Evolutionary conservation across 37 sponge, comb jelly and placozoan species (phyloP).

Genomic region (Dysidea cf. avara): DNA sequence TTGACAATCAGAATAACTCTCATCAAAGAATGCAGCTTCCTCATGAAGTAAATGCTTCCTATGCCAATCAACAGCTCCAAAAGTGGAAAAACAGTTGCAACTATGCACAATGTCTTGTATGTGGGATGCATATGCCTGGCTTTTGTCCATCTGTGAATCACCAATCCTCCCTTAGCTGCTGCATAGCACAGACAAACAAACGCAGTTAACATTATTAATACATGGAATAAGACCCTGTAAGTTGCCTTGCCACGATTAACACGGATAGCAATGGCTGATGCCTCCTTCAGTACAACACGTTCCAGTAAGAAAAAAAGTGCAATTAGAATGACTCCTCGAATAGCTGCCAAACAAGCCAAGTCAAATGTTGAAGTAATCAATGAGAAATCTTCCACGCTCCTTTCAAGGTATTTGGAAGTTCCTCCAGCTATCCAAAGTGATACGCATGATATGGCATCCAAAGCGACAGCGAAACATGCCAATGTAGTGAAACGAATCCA

Average conservation of each 20-base stretch:
- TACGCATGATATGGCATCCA: slow-evolving; percentile 43
- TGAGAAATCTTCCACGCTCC: slow-evolving; percentile 67
- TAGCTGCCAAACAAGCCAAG: slow-evolving; percentile 67
- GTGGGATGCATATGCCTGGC: slow-evolving; percentile 39
- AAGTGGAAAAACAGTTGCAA: slow-evolving; percentile 32
- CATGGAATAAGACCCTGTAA: slow-evolving; percentile 1
- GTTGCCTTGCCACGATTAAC: too few relatives aligned
- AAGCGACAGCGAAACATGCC: slow-evolving; percentile 20
- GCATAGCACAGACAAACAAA: slow-evolving; percentile 33
- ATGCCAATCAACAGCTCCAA: slow-evolving; percentile 42
- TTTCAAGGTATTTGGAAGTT: slow-evolving; percentile 35
- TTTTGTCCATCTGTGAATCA: slow-evolving; percentile 14
- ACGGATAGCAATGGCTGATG: not conserved
- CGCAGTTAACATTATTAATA: slow-evolving; percentile 13
- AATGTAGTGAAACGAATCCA: slow-evolving; percentile 35
- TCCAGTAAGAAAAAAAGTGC: slow-evolving; percentile 53
- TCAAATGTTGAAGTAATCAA: slow-evolving; percentile 68
- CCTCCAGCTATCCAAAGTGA: slow-evolving; percentile 69
- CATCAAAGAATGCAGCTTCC: slow-evolving; percentile 23
- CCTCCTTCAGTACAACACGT: slow-evolving; percentile 22
- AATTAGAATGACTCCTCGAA: slow-evolving; percentile 40
- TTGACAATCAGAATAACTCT: slow-evolving; percentile 33
- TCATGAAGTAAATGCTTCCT: slow-evolving; percentile 21
- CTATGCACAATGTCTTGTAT: slow-evolving; percentile 57
- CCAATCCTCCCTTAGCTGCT: slow-evolving; percentile 44